Evolutionary conservation across 2,888 invertebrate species (phyloP), one percentile per base, ranked within the genome.

Genomic region (Leptopilina drosophilae): DNA sequence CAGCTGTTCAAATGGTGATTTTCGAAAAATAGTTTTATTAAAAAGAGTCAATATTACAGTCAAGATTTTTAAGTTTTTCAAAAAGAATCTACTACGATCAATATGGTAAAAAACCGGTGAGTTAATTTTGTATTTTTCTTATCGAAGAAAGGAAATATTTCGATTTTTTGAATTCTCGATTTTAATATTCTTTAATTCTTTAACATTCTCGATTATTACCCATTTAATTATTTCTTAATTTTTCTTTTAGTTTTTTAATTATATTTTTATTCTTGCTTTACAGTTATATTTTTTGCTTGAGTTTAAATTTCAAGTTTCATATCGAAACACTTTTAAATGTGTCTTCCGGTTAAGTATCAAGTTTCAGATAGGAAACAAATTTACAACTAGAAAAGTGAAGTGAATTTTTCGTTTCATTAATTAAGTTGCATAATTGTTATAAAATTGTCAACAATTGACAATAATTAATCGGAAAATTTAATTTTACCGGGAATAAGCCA

Each of bases 1-100:
- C 73, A 73, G 73, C 73, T 73, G 73, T 73, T 73, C 2, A 33
- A 56, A 53, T n/a, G 3, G n/a, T 73, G 11, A 73, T 33, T n/a
- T 56, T 73, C 7, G 33, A 49, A 33, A 53, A 14, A n/a, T 26
- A 8, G 7, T 42, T 42, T 0, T 14, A 53, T 56, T 33, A 26
- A 69, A 14, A 69, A 20, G 6, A 33, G 9, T 66, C 40, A 42
- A 73, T 56, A 26, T 62, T 56, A 1, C 33, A 14, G 33, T 33
- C 33, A 33, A 5, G 33, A 33, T 33, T 56, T 56, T 7, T 20
- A 1, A 56, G 9, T 15, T 7, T 69, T 69, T 46, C 15, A 15
- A 6, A 67, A 67, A 20, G 15, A 62, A 20, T 20, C 9, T 6
- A 62, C 15, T 8, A 20, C 20, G 26, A 26, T 33, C 73, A 73